phyloP scores from a whole-genome alignment of 2,888 invertebrate genomes.

The Acleris holmiana region DNA sequence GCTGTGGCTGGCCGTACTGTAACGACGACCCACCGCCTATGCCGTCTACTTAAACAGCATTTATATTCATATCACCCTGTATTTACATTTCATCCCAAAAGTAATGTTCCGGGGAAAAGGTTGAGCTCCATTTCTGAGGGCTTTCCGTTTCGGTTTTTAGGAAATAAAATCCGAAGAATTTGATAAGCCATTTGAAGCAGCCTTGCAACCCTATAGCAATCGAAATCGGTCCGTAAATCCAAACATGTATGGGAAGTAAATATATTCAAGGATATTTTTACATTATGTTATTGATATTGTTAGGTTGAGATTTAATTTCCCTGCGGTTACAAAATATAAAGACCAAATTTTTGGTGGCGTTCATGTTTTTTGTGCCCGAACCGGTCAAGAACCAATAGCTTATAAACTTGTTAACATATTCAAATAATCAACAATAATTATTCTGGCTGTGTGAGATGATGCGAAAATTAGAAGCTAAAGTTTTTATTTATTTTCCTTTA shows the following conservation, averaged over 20 bases:
- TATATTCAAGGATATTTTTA: background rate
- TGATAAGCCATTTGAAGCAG: slow-evolving; percentile 29
- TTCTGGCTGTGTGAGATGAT: too few relatives aligned
- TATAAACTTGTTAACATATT: too few relatives aligned
- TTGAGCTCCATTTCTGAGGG: slow-evolving; percentile 54
- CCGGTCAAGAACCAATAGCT: too few relatives aligned
- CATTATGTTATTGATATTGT: slow-evolving; percentile 2
- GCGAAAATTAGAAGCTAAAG: too few relatives aligned
- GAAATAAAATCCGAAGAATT: slow-evolving; percentile 39
- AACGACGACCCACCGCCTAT: slow-evolving; percentile 51
- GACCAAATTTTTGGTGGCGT: background rate
- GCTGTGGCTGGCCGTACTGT: slow-evolving; percentile 40
- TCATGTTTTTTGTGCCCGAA: too few relatives aligned
- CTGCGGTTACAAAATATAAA: background rate
- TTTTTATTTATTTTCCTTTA: too few relatives aligned
- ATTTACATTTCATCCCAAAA: slow-evolving; percentile 78
- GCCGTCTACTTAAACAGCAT: slow-evolving; percentile 75
- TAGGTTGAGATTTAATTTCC: background rate
- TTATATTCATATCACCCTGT: slow-evolving; percentile 82
- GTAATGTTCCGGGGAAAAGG: slow-evolving; percentile 61
- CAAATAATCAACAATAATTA: too few relatives aligned
- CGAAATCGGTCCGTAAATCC: slow-evolving; percentile 12
- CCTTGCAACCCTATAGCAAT: slow-evolving; percentile 1
- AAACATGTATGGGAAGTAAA: slow-evolving; percentile 7
- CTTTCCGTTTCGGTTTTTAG: slow-evolving; percentile 42